Percentiles rank a stretch among this genome's conserved stretches.
These are phyloP conservation scores for Caenorhabditis japonica DNA, from an alignment of 2,888 invertebrate species.

Conservation along the genomic window DNA sequence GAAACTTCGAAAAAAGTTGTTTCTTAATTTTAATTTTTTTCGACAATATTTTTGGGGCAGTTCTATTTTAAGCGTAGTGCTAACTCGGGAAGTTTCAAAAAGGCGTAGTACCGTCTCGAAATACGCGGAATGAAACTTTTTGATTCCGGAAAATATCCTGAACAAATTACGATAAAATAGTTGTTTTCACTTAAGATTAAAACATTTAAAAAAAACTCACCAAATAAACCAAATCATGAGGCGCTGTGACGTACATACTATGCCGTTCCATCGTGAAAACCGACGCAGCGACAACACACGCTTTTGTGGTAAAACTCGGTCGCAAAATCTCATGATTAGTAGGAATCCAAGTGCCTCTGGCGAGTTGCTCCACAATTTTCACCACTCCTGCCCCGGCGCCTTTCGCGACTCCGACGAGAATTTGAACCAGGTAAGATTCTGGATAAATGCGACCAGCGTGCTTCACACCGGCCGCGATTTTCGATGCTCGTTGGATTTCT, in stretches of 20 bases:
- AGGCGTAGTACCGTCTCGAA: no score
- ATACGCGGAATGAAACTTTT: no score
- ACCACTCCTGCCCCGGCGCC: slow-evolving; percentile 97
- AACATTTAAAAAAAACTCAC: slow-evolving; percentile 80
- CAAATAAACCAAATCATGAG: slow-evolving; percentile 96
- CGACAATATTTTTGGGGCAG: no score
- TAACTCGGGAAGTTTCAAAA: no score
- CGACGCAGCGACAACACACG: slow-evolving; percentile 87
- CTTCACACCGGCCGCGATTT: slow-evolving; percentile 90
- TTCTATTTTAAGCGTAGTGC: no score
- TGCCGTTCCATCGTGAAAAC: slow-evolving; percentile 97
- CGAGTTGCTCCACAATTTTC: slow-evolving; percentile 91
- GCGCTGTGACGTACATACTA: slow-evolving; percentile 94
- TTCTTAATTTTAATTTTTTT: no score
- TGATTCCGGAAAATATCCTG: no score
- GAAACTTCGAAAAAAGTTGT: no score
- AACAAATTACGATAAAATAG: no score
- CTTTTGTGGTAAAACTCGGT: slow-evolving; percentile 90
- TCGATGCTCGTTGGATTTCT: slow-evolving; percentile 73
- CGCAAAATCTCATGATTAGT: slow-evolving; percentile 98
- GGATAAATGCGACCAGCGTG: slow-evolving; percentile 97
- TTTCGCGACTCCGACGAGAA: slow-evolving; percentile 88
- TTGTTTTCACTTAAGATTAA: no score
- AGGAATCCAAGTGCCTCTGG: slow-evolving; percentile 97
- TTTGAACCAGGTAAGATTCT: slow-evolving; percentile 94